phyloP scores from a whole-genome alignment of 1,140 invertebrate genomes.

The Linepithema humile region DNA sequence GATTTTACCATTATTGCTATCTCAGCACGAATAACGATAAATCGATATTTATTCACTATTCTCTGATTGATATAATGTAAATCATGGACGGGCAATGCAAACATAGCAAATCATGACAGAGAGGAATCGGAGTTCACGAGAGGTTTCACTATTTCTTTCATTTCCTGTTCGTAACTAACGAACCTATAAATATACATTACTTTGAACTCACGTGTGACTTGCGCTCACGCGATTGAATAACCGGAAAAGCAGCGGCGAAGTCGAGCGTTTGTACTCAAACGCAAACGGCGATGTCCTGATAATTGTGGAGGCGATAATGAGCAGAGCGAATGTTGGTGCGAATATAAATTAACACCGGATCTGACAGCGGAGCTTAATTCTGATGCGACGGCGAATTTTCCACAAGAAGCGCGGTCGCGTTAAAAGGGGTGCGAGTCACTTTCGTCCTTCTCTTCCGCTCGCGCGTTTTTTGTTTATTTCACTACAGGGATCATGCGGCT shows the following conservation, averaged over 20 bases:
- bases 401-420: not conserved
- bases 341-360: constrained; percentile 35
- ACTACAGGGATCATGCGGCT: not conserved
- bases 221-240: constrained; percentile 70
- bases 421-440: constrained; percentile 34
- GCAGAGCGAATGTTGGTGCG: not conserved
- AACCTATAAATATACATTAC: constrained; percentile 79
- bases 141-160: too few species aligned
- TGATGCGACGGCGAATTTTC: constrained; percentile 37
- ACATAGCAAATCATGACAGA: not conserved
- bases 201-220: constrained; percentile 74
- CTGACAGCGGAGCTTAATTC: not conserved
- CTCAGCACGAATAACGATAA: not conserved
- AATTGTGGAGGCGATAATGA: constrained; percentile 70
- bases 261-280: constrained; percentile 59
- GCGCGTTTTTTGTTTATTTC: constrained; percentile 1
- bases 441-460: constrained; percentile 52
- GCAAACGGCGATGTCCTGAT: constrained; percentile 67
- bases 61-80: not conserved
- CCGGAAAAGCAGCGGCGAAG: constrained; percentile 64
- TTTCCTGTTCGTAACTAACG: constrained; percentile 64
- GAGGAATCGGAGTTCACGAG: constrained; percentile 48
- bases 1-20: not conserved
- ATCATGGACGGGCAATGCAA: not conserved
- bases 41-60: not conserved